Base-by-base conservation (phyloP, 2,113 vertebrate genomes). In the Macrotus californicus region DNA sequence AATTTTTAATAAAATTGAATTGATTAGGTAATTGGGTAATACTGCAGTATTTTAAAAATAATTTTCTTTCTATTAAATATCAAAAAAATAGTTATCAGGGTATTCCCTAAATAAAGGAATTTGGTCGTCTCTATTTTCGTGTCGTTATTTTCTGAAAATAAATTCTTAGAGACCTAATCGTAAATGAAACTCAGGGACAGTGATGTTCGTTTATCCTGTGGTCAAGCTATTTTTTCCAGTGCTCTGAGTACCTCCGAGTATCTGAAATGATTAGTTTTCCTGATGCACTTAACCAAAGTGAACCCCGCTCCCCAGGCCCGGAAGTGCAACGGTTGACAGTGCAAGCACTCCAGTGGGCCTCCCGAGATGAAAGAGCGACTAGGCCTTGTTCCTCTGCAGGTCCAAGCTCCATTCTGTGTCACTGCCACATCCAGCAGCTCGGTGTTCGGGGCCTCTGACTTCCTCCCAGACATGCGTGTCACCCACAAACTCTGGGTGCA, bases 391-490 rank as follows among this genome's bases (percentile, higher is more conserved):
- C 66, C 7, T 61, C 91, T 81, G 34, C 95, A 98, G 98, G 98
- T 98, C 72, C 91, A 97, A 56, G 94, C 97, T 67, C 98, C 98
- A 6, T 98, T 99, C 66, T 98, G 98, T 34, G 98, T 98, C 50
- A 97, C 97, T 72, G 98, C 97, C 14, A 98, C 98, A 6, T 98
- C 98, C 2, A 98, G 98, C 7, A 98, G 98, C 41, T 98, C 98
- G 0, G 97, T 98, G 14, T 98, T 97, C 2, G 97, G 98, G 48
- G 98, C 97, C 15, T 98, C 99, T 13, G 98, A 98, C 92, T 98
- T 98, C 75, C 97, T 98, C 3, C 97, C 98, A 29, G 98, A 98
- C 54, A 89, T 98, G 64, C 98, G 97, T 95, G 85, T 98, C 18
- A 96, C 69, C 52, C 93, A 97, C 64, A 87, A 56, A 12, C 96